A percentile compares a stretch with the other conserved stretches of the same genome.
Conservation (phyloP, 2,888 invertebrate species). For the Mesoligia furuncula region DNA sequence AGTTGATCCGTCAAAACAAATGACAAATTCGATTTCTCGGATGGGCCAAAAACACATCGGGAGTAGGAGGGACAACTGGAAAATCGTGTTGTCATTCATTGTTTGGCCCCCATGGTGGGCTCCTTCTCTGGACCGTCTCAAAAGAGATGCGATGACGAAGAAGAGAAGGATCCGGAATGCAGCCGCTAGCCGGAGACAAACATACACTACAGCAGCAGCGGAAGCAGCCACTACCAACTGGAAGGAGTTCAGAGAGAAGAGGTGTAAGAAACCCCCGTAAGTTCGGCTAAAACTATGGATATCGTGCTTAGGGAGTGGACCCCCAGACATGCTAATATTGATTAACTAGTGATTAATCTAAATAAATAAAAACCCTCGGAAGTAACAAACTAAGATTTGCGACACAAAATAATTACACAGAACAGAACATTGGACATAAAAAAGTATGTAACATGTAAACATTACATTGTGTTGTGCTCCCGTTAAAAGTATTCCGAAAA, state of each 20-base stretch:
- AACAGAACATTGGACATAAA: too few species aligned
- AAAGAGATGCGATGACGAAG: not conserved
- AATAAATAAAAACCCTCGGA: constrained; percentile 1
- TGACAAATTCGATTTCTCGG: too few species aligned
- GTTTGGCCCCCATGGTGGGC: constrained; percentile 30
- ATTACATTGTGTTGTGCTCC: too few species aligned
- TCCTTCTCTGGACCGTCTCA: not conserved
- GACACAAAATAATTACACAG: constrained; percentile 52
- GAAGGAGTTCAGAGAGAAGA: constrained; percentile 61
- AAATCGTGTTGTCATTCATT: too few species aligned
- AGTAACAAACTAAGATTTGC: constrained; percentile 16
- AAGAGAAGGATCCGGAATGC: constrained; percentile 34
- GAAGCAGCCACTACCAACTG: constrained; percentile 55
- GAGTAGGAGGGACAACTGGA: too few species aligned
- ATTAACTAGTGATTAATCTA: not conserved
- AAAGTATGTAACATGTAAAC: too few species aligned
- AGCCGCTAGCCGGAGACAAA: not conserved
- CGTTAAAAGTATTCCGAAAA: too few species aligned
- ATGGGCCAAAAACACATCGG: too few species aligned
- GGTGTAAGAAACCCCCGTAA: too few species aligned
- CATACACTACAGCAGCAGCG: constrained; percentile 23
- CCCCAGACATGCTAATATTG: not conserved
- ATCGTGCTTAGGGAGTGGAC: too few species aligned
- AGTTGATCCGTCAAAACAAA: too few species aligned
- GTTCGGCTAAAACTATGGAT: too few species aligned